Conservation (phyloP, 2,888 invertebrate genomes). For the Eulithis testata region DNA sequence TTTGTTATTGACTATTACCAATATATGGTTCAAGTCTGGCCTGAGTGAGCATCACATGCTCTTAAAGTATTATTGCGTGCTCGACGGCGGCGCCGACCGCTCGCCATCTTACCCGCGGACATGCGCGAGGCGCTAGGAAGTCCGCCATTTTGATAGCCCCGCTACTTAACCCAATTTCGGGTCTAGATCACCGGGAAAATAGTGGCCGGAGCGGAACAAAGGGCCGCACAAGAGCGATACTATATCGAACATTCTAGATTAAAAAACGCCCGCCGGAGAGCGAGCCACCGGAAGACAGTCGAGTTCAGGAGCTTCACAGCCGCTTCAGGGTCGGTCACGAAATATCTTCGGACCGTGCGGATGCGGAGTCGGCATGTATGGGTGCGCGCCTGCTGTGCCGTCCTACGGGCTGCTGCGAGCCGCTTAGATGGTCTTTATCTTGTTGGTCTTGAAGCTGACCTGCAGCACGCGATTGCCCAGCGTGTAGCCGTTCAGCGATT, state of each 20-base stretch:
- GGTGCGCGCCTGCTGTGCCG: slow-evolving; percentile 83
- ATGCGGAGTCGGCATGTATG: slow-evolving; percentile 66
- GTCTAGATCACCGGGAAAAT: slow-evolving; percentile 33
- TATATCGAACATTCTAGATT: slow-evolving; percentile 63
- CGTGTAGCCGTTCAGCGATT: slow-evolving; percentile 96
- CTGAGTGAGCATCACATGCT: slow-evolving; percentile 72
- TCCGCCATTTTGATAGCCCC: slow-evolving; percentile 77
- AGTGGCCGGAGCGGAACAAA: slow-evolving; percentile 39
- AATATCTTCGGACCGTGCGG: slow-evolving; percentile 32
- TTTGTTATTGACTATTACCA: slow-evolving; percentile 80
- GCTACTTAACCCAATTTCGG: slow-evolving; percentile 78
- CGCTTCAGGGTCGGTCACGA: slow-evolving; percentile 39
- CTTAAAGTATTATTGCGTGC: slow-evolving; percentile 73
- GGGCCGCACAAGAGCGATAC: slow-evolving; percentile 66
- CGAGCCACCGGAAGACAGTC: slow-evolving; percentile 52
- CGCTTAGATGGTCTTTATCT: slow-evolving; percentile 89
- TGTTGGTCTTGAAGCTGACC: slow-evolving; percentile 96
- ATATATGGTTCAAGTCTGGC: slow-evolving; percentile 69
- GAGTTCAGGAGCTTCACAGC: slow-evolving; percentile 40
- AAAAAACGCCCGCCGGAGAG: slow-evolving; percentile 60
- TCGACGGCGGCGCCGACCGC: slow-evolving; percentile 49
- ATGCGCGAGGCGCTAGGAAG: slow-evolving; percentile 60
- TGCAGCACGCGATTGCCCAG: slow-evolving; percentile 95
- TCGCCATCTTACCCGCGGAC: slow-evolving; percentile 71
- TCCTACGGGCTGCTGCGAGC: slow-evolving; percentile 78